Conservation (phyloP, 23 tunicate species). For the Ascidia mentula region DNA sequence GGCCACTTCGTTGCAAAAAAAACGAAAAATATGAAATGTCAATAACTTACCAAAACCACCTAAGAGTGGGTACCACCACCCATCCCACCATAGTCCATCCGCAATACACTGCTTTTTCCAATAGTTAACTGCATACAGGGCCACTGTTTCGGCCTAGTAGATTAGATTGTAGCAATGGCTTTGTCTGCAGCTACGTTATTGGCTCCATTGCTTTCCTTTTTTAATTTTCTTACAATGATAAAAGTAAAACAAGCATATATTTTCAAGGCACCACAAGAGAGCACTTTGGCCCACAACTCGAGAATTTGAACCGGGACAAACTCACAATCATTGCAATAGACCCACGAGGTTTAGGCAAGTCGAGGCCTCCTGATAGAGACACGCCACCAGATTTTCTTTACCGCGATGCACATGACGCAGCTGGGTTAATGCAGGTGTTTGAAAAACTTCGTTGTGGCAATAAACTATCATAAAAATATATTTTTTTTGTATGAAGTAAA, state of each 20-base stretch:
- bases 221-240: too few relatives aligned
- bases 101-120: too few relatives aligned
- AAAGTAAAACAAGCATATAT: background rate
- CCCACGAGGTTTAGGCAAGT: slow-evolving; percentile 40
- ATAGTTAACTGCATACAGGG: too few relatives aligned
- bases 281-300: slow-evolving; percentile 43
- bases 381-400: slow-evolving; percentile 36
- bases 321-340: slow-evolving; percentile 42
- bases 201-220: background rate
- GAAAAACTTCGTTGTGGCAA: too few relatives aligned
- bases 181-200: background rate
- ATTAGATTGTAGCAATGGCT: background rate
- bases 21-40: too few relatives aligned
- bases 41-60: too few relatives aligned
- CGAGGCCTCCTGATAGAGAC: slow-evolving; percentile 46
- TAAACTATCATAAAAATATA: too few relatives aligned
- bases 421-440: slow-evolving; percentile 37
- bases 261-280: slow-evolving; percentile 18
- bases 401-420: slow-evolving; percentile 52
- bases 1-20: too few relatives aligned
- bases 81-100: too few relatives aligned
- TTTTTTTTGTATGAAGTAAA: too few relatives aligned
- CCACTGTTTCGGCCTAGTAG: too few relatives aligned
- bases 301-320: slow-evolving; percentile 22
- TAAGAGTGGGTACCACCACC: too few relatives aligned